Percentiles rank a stretch among this genome's conserved stretches.
phyloP scores from a whole-genome alignment of 2,113 vertebrate species.

The Hydrolagus affinis region DNA sequence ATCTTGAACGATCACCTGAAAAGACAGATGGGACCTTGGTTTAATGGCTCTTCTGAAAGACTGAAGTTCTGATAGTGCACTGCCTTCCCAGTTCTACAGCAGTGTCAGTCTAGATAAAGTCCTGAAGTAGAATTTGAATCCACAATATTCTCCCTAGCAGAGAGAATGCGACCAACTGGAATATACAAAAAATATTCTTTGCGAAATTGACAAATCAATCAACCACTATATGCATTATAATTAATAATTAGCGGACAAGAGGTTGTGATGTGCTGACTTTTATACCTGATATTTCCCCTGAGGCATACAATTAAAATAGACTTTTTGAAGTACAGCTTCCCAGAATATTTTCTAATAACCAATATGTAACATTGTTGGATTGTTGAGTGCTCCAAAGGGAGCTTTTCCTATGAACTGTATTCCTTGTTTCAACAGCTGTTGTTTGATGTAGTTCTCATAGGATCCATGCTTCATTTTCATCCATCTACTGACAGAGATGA shows the following conservation, averaged over 20 bases:
- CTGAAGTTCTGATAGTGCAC: no score
- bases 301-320: constrained; percentile 16
- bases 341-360: constrained; percentile 28
- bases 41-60: no score
- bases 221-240: not conserved
- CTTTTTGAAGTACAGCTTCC: constrained; percentile 14
- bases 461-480: constrained; percentile 16
- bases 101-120: no score
- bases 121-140: no score
- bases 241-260: not conserved
- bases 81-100: no score
- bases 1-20: no score
- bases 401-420: constrained; percentile 18
- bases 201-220: no score
- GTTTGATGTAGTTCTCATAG: constrained; percentile 34
- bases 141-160: no score
- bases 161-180: no score
- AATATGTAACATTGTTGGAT: not conserved
- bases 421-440: constrained; percentile 32
- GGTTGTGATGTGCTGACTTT: not conserved
- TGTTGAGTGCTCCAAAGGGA: not conserved
- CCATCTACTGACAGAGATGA: constrained; percentile 28
- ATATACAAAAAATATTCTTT: no score
- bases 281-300: constrained; percentile 10
- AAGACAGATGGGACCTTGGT: no score